A percentile compares a stretch with the other conserved stretches of the same genome.
Conservation (phyloP, 1,140 invertebrate genomes). For the Schlechtendalia chinensis region DNA sequence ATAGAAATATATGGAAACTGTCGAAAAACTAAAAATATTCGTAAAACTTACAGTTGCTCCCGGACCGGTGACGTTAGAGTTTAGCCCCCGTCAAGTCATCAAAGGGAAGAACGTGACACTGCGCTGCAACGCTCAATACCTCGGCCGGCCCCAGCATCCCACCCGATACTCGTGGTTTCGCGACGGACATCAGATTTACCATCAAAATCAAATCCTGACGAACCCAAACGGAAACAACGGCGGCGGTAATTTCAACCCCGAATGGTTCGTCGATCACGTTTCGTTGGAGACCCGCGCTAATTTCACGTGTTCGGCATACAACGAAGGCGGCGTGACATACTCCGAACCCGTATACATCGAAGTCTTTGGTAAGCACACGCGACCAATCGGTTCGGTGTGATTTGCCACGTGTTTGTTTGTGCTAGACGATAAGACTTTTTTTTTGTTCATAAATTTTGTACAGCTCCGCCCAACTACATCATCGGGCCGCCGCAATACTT, state of each 20-base stretch:
- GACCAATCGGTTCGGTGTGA: no score
- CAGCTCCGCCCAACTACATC: constrained; percentile 83
- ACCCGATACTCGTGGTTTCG: constrained; percentile 71
- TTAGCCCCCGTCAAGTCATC: constrained; percentile 71
- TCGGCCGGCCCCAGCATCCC: constrained; percentile 70
- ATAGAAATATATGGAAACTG: no score
- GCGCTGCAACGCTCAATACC: constrained; percentile 76
- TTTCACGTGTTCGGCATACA: constrained; percentile 81
- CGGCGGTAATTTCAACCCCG: constrained; percentile 67
- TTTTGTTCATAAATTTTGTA: no score
- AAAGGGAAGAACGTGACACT: constrained; percentile 77
- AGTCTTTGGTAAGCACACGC: constrained; percentile 66
- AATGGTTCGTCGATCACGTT: constrained; percentile 76
- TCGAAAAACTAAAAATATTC: no score
- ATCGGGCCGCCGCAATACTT: constrained; percentile 75
- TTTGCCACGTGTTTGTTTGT: no score
- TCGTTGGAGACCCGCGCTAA: constrained; percentile 78
- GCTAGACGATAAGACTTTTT: no score
- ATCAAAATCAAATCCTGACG: background rate
- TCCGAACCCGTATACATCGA: constrained; percentile 71
- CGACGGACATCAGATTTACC: constrained; percentile 65
- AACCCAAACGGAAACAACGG: background rate
- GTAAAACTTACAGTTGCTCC: constrained; percentile 65
- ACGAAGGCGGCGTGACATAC: constrained; percentile 75
- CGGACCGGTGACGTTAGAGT: constrained; percentile 68